Base-by-base conservation (phyloP, 2,888 invertebrate species). In the Xestia sexstrigata region DNA sequence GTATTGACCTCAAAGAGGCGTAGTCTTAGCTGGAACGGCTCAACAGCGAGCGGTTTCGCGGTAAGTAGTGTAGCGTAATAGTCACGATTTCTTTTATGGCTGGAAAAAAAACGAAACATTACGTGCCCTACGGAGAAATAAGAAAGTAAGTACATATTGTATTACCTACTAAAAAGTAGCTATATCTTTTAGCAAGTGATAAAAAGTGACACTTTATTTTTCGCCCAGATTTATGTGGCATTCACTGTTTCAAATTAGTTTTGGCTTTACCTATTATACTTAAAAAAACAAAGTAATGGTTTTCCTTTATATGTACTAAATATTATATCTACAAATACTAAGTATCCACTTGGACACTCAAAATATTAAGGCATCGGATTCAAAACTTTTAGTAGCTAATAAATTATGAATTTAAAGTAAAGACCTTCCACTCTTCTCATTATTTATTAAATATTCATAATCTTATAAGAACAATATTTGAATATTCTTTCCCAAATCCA, bases 331-430 rank as follows among this genome's bases (percentile, higher is more conserved):
- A 6, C 1, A 42, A 45, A 15, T 52, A 13, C 13, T 23, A n/a
- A 49, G 13, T 76, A 15, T 52, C 3, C 8, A 30, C 17, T 7
- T 70, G 23, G 49, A 17, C 20, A 30, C 30, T 79, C 6, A 49
- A 79, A 70, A 47, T 78, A 65, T 65, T 65, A 20, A 58, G 58
- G 35, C 47, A 30, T 49, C 9, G 30, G 11, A 3, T 30, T 55
- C 2, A 17, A 68, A 55, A 69, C 35, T 47, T 39, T 47, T 15
- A 55, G 52, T 65, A 55, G 7, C 20, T 15, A 58, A 42, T 65
- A 79, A 47, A 70, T 58, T 70, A 58, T 79, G 20, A 65, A 49
- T 58, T 47, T 58, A 1, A 70, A 62, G 11, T 39, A 23, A 49
- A 66, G 47, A n/a, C 26, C 55, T 52, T 17, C 26, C 0, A 42